A percentile compares a stretch with the other conserved stretches of the same genome.
Conservation (phyloP, 2,888 invertebrate genomes). For the Oscheius sp. region DNA sequence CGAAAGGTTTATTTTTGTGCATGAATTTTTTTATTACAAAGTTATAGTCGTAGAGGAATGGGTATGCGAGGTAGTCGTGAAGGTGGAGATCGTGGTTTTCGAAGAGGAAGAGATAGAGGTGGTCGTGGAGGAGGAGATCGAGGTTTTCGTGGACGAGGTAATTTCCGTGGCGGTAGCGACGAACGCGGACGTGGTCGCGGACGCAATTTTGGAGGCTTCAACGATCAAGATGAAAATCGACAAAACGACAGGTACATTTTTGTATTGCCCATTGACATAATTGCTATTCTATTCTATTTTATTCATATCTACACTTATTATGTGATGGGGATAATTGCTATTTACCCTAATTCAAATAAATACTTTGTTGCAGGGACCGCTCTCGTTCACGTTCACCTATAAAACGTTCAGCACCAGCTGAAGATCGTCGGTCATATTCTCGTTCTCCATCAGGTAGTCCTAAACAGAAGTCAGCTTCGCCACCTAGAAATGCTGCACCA, state of each 20-base stretch:
- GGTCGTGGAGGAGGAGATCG: neutral
- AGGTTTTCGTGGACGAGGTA: neutral
- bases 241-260: too few relatives aligned
- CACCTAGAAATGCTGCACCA: neutral
- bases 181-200: constrained; percentile 9
- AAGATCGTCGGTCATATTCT: neutral
- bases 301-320: too few relatives aligned
- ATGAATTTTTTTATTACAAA: neutral
- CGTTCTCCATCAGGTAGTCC: constrained; percentile 14
- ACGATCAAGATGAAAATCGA: too few relatives aligned
- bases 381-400: constrained; percentile 4
- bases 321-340: neutral
- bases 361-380: neutral
- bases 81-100: neutral
- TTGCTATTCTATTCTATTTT: too few relatives aligned
- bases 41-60: neutral
- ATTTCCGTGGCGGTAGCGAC: neutral
- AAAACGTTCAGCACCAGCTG: neutral
- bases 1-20: neutral
- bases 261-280: too few relatives aligned
- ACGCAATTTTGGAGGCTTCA: neutral
- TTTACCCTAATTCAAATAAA: neutral
- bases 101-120: neutral
- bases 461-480: neutral
- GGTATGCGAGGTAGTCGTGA: neutral